phyloP scores from a whole-genome alignment of 2,888 invertebrate genomes.

The Drosophila percnosoma region DNA sequence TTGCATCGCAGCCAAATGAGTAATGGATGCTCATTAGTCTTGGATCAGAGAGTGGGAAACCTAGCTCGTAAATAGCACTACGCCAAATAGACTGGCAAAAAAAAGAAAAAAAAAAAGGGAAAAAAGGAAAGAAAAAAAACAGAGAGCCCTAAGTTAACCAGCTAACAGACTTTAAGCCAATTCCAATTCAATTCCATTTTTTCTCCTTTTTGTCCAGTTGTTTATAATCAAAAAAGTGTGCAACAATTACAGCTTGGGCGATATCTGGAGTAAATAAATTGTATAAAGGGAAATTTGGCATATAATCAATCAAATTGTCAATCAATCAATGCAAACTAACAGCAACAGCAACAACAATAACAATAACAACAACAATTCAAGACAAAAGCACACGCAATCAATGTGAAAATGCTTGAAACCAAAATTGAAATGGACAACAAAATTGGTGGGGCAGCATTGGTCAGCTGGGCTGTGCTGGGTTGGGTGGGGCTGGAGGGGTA shows the following conservation, averaged over 20 bases:
- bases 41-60: constrained; percentile 40
- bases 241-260: constrained; percentile 44
- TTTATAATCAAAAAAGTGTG: constrained; percentile 29
- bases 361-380: constrained; percentile 21
- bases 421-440: constrained; percentile 72
- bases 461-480: not conserved
- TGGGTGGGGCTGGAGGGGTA: not conserved
- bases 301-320: constrained; percentile 79
- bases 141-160: not conserved
- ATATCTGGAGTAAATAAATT: constrained; percentile 12
- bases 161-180: not conserved
- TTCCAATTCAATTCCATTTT: constrained; percentile 6
- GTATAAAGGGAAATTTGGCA: constrained; percentile 56
- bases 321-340: constrained; percentile 71
- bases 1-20: constrained; percentile 45
- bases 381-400: constrained; percentile 53
- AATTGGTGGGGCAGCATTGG: constrained; percentile 35
- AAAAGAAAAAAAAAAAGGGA: rapidly evolving
- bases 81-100: constrained; percentile 8
- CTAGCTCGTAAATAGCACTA: constrained; percentile 33
- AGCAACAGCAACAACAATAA: constrained; percentile 30
- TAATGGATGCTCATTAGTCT: constrained; percentile 76
- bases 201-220: constrained; percentile 7
- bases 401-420: constrained; percentile 61
- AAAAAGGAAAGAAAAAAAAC: not conserved